Evolutionary conservation across 1,140 invertebrate genomes (phyloP), one percentile per base, ranked within the genome.

Genomic region (Heliconius eleuchia): DNA sequence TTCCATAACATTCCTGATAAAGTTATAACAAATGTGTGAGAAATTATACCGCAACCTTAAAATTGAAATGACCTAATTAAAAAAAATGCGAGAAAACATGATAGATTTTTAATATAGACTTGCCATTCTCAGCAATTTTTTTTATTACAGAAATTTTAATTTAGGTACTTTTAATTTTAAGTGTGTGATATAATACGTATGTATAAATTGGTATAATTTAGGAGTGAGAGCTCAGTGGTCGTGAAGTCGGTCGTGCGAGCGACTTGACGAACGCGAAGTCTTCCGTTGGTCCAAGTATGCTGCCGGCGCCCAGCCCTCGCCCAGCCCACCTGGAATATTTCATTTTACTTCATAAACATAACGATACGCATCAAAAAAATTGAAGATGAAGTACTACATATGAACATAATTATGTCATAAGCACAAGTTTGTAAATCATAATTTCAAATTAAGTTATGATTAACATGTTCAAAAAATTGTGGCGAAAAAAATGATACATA

Each of bases 301-400:
- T 6, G 98, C 97, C 42, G 98, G 98, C 57, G 98, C 98, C 98
- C 98, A 99, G 34, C 98, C 98, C 94, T 98, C 98, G 81, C 96
- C 94, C 80, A 96, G 95, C 27, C 95, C 96, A 80, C 95, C 96
- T 97, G 60, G 13, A 82, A 72, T 37, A 11, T 30, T 8, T 39
- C n/a, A 39, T 71, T 18, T 71, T 18, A 71, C 11, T 16, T 46
- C 13, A 19, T 52, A 19, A 19, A 52, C 7, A 52, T 52, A 52
- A 52, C 0, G 0, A 19, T 52, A 19, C 4, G 42, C 5, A 52
- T 19, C 0, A 52, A 52, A 52, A 4, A 19, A 18, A 18, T 19
- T 52, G 16, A 52, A 19, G 50, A 7, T 2, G 30, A 30, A 30
- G 30, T 30, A 30, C 30, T 30, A 30, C 30, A 30, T 30, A 30